phyloP scores from a whole-genome alignment of 2,797 vertebrate genomes.

The Thamnophis elegans region DNA sequence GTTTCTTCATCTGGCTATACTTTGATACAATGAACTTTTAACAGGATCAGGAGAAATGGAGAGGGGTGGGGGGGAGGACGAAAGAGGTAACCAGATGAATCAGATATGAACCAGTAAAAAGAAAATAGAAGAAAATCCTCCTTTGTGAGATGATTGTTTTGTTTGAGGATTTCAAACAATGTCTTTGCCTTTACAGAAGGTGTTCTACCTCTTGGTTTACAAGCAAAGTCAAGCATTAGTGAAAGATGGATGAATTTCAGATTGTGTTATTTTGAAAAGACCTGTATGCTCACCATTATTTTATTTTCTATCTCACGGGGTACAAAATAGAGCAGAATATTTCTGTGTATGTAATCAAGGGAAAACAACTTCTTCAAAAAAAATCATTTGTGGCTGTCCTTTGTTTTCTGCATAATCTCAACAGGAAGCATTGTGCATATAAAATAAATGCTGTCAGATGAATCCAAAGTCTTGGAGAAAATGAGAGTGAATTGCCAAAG shows the following conservation, averaged over 20 bases:
- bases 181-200: neutral
- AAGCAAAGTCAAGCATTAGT: conserved; percentile 12
- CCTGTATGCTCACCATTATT: neutral
- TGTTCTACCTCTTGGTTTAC: conserved; percentile 3
- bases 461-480: conserved; percentile 33
- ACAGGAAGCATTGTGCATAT: conserved; percentile 30
- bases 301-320: neutral
- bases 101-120: conserved; percentile 8
- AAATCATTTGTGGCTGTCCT: neutral
- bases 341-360: neutral
- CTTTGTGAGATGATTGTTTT: neutral
- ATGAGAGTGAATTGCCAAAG: conserved; percentile 38
- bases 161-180: conserved; percentile 7
- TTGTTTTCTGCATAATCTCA: conserved; percentile 35
- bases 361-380: conserved; percentile 9
- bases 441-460: conserved; percentile 36
- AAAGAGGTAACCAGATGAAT: conserved; percentile 19
- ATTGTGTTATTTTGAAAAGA: conserved; percentile 31
- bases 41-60: neutral
- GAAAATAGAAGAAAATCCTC: conserved; percentile 6
- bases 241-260: conserved; percentile 8
- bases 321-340: conserved; percentile 11
- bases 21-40: neutral
- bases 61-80: neutral
- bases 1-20: too few species aligned